phyloP scores from a whole-genome alignment of 1,140 invertebrate species.

The Eriosoma lanigerum region DNA sequence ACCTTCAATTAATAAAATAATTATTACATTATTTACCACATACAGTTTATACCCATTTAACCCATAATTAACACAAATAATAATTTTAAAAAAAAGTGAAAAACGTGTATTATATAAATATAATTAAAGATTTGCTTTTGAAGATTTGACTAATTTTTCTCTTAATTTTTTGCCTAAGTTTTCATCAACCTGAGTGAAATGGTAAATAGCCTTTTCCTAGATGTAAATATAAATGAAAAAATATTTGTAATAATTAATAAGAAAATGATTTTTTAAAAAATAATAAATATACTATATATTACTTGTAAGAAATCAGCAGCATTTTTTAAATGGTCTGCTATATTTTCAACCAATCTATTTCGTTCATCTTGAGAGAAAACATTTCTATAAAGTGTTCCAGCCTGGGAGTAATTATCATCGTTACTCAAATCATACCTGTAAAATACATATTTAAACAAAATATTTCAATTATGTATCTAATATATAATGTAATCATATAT shows the following conservation, averaged over 20 bases:
- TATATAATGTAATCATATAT: neutral
- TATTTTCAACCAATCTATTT: slow-evolving; percentile 75
- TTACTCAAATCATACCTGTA: slow-evolving; percentile 74
- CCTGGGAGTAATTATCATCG: slow-evolving; percentile 90
- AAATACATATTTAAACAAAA: neutral
- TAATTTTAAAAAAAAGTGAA: neutral
- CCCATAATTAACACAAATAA: too few relatives aligned
- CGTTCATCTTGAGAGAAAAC: slow-evolving; percentile 73
- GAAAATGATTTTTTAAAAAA: neutral
- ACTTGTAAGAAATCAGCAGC: slow-evolving; percentile 84
- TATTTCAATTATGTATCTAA: neutral
- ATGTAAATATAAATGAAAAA: slow-evolving; percentile 53
- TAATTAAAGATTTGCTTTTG: slow-evolving; percentile 53
- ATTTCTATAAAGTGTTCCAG: slow-evolving; percentile 77
- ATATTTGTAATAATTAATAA: neutral
- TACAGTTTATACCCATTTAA: too few relatives aligned
- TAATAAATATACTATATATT: slow-evolving; percentile 53
- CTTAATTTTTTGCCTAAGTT: slow-evolving; percentile 69
- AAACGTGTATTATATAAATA: neutral
- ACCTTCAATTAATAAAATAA: too few relatives aligned
- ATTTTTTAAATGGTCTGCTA: slow-evolving; percentile 74
- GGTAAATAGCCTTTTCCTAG: slow-evolving; percentile 72
- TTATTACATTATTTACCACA: too few relatives aligned
- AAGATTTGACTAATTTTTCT: slow-evolving; percentile 61
- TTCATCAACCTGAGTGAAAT: slow-evolving; percentile 69